A percentile compares a stretch with the other conserved stretches of the same genome.
Evolutionary conservation across 2,888 invertebrate species (phyloP).

Genomic region (Cephalotes varians): DNA sequence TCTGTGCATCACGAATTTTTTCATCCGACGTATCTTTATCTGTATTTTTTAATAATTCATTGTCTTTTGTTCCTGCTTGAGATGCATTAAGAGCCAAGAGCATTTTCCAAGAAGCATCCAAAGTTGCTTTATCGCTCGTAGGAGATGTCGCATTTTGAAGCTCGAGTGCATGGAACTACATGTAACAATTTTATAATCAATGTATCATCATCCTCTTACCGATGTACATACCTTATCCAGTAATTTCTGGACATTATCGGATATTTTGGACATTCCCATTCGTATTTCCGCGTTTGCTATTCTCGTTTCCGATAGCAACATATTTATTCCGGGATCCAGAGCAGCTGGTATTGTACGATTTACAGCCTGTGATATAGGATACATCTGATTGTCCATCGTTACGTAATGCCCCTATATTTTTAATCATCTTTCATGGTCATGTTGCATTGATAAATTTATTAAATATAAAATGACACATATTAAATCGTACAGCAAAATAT

Average conservation of each 20-base stretch:
- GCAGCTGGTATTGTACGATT: conserved; percentile 77
- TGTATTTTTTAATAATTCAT: conserved; percentile 39
- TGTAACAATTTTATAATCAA: conserved; percentile 52
- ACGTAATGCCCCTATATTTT: conserved; percentile 76
- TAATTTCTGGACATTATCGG: conserved; percentile 89
- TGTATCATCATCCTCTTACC: conserved; percentile 32
- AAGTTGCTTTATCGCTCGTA: conserved; percentile 69
- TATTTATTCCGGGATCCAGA: conserved; percentile 86
- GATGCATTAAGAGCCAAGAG: conserved; percentile 72
- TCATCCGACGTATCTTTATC: conserved; percentile 38
- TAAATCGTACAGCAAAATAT: conserved; percentile 68
- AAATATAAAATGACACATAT: background rate
- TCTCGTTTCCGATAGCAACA: conserved; percentile 88
- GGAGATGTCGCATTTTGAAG: conserved; percentile 80
- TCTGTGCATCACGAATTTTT: conserved; percentile 63
- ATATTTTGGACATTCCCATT: conserved; percentile 88
- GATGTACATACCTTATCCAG: conserved; percentile 85
- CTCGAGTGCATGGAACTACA: conserved; percentile 81
- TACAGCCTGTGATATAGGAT: conserved; percentile 74
- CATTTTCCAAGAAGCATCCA: conserved; percentile 79
- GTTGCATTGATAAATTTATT: conserved; percentile 2
- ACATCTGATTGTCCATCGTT: conserved; percentile 78
- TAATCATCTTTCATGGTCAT: background rate
- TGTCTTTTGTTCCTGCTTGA: conserved; percentile 56
- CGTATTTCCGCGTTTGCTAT: conserved; percentile 90